These are phyloP conservation scores for Heliconius ethilla DNA, from an alignment of 2,888 invertebrate genomes.

Conservation along the genomic window DNA sequence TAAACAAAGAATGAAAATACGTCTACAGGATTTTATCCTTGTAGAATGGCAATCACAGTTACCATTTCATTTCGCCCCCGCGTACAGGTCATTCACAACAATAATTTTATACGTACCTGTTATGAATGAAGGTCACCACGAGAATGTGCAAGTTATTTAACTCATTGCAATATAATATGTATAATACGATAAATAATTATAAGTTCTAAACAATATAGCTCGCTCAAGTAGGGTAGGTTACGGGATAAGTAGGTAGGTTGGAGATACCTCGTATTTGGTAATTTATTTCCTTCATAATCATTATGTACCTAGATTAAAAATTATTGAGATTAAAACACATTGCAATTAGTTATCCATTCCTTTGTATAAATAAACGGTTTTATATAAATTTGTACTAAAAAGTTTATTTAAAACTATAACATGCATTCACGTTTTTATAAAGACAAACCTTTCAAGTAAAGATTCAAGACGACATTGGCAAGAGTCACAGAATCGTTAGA, in stretches of 20 bases:
- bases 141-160: slow-evolving; percentile 37
- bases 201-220: background rate
- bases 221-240: too few relatives aligned
- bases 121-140: slow-evolving; percentile 53
- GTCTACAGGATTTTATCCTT: slow-evolving; percentile 4
- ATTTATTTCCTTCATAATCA: too few relatives aligned
- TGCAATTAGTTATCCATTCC: too few relatives aligned
- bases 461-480: too few relatives aligned
- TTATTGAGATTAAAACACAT: too few relatives aligned
- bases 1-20: slow-evolving; percentile 3
- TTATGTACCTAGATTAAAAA: too few relatives aligned
- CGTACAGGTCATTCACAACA: slow-evolving; percentile 61
- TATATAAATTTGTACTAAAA: too few relatives aligned
- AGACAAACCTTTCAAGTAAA: too few relatives aligned
- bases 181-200: background rate
- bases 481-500: too few relatives aligned
- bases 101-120: slow-evolving; percentile 51
- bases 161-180: slow-evolving; percentile 1
- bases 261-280: background rate
- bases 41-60: slow-evolving; percentile 59
- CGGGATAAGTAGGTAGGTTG: background rate
- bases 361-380: too few relatives aligned
- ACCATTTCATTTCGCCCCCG: slow-evolving; percentile 74
- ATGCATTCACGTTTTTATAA: too few relatives aligned
- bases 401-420: too few relatives aligned